Conservation (phyloP, 2,888 invertebrate species). For the Tenthredo scrophulariae region DNA sequence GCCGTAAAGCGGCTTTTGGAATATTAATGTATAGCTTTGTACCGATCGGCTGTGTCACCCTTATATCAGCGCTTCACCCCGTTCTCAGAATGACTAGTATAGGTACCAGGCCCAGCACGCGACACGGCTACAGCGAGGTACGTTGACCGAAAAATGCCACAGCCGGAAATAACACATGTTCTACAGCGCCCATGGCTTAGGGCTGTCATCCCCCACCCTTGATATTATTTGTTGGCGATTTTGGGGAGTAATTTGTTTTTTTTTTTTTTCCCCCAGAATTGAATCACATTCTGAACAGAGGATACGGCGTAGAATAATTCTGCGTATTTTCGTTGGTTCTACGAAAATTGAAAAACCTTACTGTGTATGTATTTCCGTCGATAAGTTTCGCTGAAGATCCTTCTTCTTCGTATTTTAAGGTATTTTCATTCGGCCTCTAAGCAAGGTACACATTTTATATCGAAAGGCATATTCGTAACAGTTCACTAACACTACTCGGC, state of each 20-base stretch:
- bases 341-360: not conserved
- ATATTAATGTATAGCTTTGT: not conserved
- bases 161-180: slow-evolving; percentile 17
- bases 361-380: not conserved
- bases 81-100: not conserved
- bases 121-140: not conserved
- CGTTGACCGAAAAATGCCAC: not conserved
- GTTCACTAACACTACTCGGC: not conserved
- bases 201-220: not conserved
- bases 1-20: not conserved
- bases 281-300: not conserved
- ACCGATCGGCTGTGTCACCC: not conserved
- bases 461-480: not conserved
- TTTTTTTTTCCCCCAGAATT: not conserved
- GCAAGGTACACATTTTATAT: not conserved
- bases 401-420: not conserved
- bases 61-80: not conserved
- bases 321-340: not conserved
- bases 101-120: not conserved
- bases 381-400: not conserved
- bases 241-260: not conserved
- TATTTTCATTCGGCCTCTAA: not conserved
- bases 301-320: not conserved
- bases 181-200: not conserved
- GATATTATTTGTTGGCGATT: not conserved